phyloP scores from a whole-genome alignment of 2,113 vertebrate species.

The Lontra canadensis region DNA sequence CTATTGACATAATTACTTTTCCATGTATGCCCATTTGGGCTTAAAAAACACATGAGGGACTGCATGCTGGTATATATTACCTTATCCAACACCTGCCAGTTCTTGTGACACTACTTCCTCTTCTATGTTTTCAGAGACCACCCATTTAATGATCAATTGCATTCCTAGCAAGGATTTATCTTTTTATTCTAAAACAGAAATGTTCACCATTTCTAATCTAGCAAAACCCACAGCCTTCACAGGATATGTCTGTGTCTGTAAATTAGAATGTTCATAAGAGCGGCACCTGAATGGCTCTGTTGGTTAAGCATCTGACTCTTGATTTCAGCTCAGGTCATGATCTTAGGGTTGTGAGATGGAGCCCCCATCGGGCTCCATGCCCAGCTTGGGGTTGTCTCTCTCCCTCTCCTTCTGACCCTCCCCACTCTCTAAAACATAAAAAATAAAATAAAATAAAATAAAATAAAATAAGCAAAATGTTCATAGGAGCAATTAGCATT shows the following conservation, averaged over 20 bases:
- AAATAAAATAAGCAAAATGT: not conserved
- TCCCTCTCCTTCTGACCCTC: not conserved
- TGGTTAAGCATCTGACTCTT: not conserved
- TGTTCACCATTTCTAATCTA: not conserved
- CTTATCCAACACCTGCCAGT: not conserved
- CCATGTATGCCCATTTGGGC: not conserved
- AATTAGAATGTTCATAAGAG: not conserved
- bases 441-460: too few relatives aligned
- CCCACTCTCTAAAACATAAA: not conserved
- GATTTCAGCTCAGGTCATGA: not conserved
- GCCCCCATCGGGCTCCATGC: not conserved
- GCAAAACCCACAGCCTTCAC: not conserved
- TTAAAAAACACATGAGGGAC: not conserved
- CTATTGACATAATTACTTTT: not conserved
- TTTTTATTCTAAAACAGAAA: not conserved
- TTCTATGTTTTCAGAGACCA: not conserved
- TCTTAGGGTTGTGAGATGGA: not conserved
- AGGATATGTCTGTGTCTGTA: not conserved
- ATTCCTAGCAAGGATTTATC: not conserved
- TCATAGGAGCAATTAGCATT: not conserved
- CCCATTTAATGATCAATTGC: not conserved
- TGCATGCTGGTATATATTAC: not conserved
- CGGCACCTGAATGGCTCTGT: not conserved
- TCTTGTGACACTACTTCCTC: not conserved
- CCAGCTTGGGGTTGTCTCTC: not conserved